Percentiles rank a stretch among this genome's conserved stretches.
Evolutionary conservation across 2,888 invertebrate species (phyloP).

Genomic region (Aethes cnicana): DNA sequence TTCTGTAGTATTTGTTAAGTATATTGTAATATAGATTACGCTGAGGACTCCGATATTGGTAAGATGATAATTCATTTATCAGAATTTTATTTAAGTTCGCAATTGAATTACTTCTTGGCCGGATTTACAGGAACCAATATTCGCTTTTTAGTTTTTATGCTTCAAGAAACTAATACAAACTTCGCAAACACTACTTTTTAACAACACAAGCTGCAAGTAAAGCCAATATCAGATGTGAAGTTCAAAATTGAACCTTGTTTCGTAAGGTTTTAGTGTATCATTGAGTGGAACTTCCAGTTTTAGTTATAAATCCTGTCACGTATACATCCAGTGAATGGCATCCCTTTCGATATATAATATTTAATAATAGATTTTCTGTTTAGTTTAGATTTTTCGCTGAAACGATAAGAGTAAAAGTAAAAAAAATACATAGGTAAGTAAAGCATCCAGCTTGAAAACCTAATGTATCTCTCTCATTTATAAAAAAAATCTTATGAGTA

Average conservation of each 20-base stretch:
- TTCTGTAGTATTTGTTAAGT: no score
- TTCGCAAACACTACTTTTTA: constrained; percentile 24
- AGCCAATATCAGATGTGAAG: constrained; percentile 19
- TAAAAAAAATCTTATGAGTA: no score
- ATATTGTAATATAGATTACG: no score
- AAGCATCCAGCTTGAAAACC: no score
- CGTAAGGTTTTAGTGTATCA: background rate
- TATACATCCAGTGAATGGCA: constrained; percentile 20
- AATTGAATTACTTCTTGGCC: no score
- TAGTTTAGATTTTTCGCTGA: constrained; percentile 9
- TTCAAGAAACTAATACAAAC: constrained; percentile 26
- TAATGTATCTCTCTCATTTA: no score
- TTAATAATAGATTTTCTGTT: constrained; percentile 24
- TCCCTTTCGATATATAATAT: constrained; percentile 24
- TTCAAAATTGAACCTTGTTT: constrained; percentile 14
- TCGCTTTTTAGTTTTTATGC: constrained; percentile 1
- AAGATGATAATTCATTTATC: no score
- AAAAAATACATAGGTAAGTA: no score
- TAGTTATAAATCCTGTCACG: constrained; percentile 23
- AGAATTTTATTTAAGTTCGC: no score
- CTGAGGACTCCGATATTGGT: no score
- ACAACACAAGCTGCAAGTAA: constrained; percentile 25
- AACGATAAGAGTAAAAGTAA: background rate
- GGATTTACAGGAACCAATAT: background rate
- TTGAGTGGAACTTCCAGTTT: background rate